These are phyloP conservation scores for Epinephelus moara DNA, from an alignment of 2,113 vertebrate species.

Conservation along the genomic window DNA sequence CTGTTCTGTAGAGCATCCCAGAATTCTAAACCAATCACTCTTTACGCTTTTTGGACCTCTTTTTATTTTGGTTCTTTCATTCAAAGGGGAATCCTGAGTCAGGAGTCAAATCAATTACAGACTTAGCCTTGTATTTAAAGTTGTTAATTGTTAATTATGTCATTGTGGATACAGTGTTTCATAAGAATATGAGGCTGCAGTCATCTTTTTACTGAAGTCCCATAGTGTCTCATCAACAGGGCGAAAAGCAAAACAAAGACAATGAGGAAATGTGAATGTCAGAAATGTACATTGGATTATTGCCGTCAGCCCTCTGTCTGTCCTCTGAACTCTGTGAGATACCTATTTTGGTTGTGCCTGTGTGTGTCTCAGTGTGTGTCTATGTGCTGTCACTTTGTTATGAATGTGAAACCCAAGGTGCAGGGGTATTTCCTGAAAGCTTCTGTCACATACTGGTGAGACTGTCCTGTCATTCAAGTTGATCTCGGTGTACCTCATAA, in stretches of 20 bases:
- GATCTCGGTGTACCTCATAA: neutral
- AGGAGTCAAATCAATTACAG: too few relatives aligned
- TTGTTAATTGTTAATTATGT: too few relatives aligned
- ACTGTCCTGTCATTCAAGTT: conserved; percentile 21
- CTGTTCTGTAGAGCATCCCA: too few relatives aligned
- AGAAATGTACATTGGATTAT: neutral
- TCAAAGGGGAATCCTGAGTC: too few relatives aligned
- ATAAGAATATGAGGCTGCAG: too few relatives aligned
- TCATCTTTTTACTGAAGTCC: too few relatives aligned
- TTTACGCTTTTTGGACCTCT: too few relatives aligned
- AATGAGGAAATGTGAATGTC: neutral
- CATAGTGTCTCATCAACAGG: neutral
- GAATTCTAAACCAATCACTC: too few relatives aligned
- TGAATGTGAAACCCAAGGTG: neutral
- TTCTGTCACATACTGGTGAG: conserved; percentile 10
- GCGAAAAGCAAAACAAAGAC: neutral
- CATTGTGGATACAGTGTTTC: too few relatives aligned
- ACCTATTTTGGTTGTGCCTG: conserved; percentile 4
- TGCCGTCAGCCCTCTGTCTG: neutral
- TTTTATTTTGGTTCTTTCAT: too few relatives aligned
- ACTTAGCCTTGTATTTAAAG: too few relatives aligned
- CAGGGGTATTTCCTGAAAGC: conserved; percentile 2
- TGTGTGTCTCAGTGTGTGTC: neutral
- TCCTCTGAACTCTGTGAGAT: neutral
- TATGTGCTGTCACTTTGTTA: conserved; percentile 17